Evolutionary conservation across 2,113 vertebrate genomes (phyloP).

Genomic region (Podocnemis expansa): DNA sequence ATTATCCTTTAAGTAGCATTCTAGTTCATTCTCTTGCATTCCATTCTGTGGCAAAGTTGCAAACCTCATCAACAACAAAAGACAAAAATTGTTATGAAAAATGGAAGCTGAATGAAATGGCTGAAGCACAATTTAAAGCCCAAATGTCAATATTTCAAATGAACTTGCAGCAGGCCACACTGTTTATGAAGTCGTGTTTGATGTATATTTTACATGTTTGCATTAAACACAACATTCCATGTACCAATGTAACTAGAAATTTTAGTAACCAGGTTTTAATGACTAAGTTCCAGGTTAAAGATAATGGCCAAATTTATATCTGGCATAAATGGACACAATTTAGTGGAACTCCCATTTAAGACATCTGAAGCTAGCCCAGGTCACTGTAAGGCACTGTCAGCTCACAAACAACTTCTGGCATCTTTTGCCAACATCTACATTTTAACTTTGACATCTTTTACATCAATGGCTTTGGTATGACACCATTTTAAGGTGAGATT

Average conservation of each 20-base stretch:
- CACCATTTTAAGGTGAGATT: background rate
- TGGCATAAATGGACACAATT: constrained; percentile 5
- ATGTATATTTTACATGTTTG: background rate
- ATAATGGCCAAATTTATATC: background rate
- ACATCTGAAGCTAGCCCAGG: background rate
- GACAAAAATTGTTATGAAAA: background rate
- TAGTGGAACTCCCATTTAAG: background rate
- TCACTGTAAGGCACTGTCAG: background rate
- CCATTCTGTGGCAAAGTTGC: background rate
- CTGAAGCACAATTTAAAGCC: background rate
- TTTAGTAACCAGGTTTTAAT: too few relatives aligned
- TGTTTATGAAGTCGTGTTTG: background rate
- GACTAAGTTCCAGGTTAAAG: background rate
- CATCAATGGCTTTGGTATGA: background rate
- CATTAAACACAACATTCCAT: background rate
- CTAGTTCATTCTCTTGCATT: background rate
- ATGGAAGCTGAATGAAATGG: constrained; percentile 21
- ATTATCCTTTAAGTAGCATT: background rate
- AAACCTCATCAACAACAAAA: background rate
- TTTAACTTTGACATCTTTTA: background rate
- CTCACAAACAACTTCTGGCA: background rate
- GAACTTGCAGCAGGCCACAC: background rate
- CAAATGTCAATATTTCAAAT: background rate
- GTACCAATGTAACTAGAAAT: background rate
- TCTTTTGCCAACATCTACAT: background rate